Base-by-base conservation (phyloP, 1,140 invertebrate genomes). In the Adelges cooleyi region DNA sequence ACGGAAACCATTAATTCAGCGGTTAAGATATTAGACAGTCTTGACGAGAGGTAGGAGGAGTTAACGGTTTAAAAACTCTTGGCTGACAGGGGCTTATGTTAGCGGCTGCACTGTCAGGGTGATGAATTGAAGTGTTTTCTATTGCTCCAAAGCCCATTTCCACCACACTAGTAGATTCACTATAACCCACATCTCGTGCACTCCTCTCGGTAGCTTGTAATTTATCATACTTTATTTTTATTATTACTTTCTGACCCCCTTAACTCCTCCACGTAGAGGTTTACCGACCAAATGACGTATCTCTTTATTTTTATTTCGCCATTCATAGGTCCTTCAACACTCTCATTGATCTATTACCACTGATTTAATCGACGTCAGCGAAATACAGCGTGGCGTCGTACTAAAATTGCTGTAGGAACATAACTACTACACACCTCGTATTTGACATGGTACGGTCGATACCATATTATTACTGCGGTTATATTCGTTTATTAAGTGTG, bases 201-300 rank as follows among this genome's bases (percentile, higher is more conserved):
- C 6, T 38, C 13, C 6, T 23, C 53, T 25, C n/a, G 13, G 38
- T 48, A 29, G 40, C 40, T 20, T 62, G 42, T 48, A 62, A 62
- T 62, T 62, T 62, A 62, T 62, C 56, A 62, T 62, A 62, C 56
- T 62, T 62, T 62, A 62, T 62, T 62, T 62, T 62, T 62, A 48
- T 62, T 62, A 46, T 62, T 62, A 62, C 56, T 62, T 62, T 62
- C 42, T 62, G 40, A 62, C 38, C 40, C 56, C 17, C 33, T n/a
- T 52, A 20, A 22, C 50, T 38, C 15, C 9, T 54, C 17, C 52
- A 15, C 15, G 15, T 22, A 23, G 8, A 23, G 22, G 17, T 54
- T 40, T 54, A 40, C 5, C 1, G 10, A 9, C 52, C 6, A 17
- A 54, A 40, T 20, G 13, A 3, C 33, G 10, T 15, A 23, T 17